phyloP scores from a whole-genome alignment of 2,797 vertebrate species.

The Lepilemur ruficaudatus region DNA sequence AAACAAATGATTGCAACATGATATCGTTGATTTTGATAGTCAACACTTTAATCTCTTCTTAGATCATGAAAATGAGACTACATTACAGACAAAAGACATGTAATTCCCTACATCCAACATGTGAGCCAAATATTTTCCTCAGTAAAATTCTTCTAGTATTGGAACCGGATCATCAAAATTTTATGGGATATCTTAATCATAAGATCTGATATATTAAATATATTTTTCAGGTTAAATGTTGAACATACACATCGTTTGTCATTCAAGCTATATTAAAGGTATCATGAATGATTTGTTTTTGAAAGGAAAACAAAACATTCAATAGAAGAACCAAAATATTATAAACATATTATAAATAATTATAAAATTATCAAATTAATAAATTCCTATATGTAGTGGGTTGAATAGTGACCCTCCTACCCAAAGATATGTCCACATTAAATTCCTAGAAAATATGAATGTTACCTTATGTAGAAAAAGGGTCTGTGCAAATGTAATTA shows the following conservation, averaged over 20 bases:
- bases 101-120: not conserved
- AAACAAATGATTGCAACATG: constrained; percentile 3
- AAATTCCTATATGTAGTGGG: not conserved
- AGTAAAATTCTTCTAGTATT: constrained; percentile 26
- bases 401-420: not conserved
- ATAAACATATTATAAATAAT: not conserved
- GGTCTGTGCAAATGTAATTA: not conserved
- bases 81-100: not conserved
- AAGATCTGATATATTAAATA: constrained; percentile 25
- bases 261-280: not conserved
- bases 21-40: constrained; percentile 14
- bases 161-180: constrained; percentile 24
- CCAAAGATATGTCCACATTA: not conserved
- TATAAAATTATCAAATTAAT: not conserved
- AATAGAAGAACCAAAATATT: not conserved
- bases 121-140: constrained; percentile 15
- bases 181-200: constrained; percentile 12
- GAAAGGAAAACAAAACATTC: not conserved
- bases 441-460: not conserved
- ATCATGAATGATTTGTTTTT: not conserved
- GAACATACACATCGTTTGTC: not conserved
- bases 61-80: constrained; percentile 26
- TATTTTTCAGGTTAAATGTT: constrained; percentile 11
- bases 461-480: not conserved
- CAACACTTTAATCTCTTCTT: not conserved